A percentile compares a stretch with the other conserved stretches of the same genome.
These are phyloP conservation scores for Moxostoma hubbsi DNA, from an alignment of 2,797 vertebrate genomes.

Conservation along the genomic window DNA sequence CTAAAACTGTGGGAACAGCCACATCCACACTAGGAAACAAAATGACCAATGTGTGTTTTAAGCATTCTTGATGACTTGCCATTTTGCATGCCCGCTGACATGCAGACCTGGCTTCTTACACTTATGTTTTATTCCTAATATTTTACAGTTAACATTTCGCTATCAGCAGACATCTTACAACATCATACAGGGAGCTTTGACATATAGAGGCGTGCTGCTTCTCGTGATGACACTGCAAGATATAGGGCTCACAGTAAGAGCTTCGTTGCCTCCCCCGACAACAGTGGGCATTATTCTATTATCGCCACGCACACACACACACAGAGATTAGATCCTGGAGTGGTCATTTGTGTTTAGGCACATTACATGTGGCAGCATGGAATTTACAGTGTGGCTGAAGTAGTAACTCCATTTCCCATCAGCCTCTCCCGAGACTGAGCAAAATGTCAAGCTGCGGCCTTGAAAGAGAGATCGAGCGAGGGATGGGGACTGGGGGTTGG, in stretches of 20 bases:
- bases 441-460: constrained; percentile 95
- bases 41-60: too few relatives aligned
- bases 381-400: constrained; percentile 96
- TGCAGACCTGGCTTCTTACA: not conserved
- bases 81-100: not conserved
- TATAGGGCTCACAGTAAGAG: constrained; percentile 95
- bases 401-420: constrained; percentile 97
- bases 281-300: constrained; percentile 98
- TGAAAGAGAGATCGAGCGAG: constrained; percentile 63
- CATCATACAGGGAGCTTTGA: constrained; percentile 89
- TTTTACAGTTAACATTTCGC: constrained; percentile 82
- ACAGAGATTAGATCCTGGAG: constrained; percentile 82
- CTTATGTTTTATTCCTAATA: constrained; percentile 73
- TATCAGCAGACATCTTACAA: constrained; percentile 77
- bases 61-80: too few relatives aligned
- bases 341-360: constrained; percentile 99
- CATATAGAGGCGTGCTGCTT: constrained; percentile 93
- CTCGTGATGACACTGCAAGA: constrained; percentile 97
- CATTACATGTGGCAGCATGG: constrained; percentile 98
- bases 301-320: constrained; percentile 73
- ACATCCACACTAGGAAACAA: too few relatives aligned
- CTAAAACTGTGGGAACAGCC: too few relatives aligned
- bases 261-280: constrained; percentile 93
- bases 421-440: constrained; percentile 90
- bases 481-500: constrained; percentile 44